phyloP scores from a whole-genome alignment of 2,797 vertebrate genomes.

The Nyctibius grandis region DNA sequence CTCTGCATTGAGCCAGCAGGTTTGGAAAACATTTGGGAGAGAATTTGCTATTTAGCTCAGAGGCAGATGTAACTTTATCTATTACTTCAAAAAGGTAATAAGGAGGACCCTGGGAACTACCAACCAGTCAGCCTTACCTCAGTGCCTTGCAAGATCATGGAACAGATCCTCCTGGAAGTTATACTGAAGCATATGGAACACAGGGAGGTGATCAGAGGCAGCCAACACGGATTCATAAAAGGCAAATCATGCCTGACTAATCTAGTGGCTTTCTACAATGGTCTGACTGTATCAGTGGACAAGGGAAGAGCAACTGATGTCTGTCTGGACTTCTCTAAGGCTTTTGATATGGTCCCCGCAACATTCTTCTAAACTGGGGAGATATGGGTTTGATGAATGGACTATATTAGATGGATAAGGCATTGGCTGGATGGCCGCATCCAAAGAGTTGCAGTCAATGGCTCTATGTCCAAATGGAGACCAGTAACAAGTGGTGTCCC shows the following conservation, averaged over 20 bases:
- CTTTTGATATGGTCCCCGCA: neutral
- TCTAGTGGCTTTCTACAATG: neutral
- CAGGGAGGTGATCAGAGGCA: neutral
- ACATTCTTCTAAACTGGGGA: neutral
- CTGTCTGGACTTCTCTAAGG: neutral
- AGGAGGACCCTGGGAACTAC: neutral
- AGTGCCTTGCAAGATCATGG: neutral
- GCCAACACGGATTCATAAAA: neutral
- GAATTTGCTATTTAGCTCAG: neutral
- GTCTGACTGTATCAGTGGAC: neutral
- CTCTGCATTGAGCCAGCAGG: neutral
- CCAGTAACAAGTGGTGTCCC: neutral
- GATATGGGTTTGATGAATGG: neutral
- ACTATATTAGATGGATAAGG: neutral
- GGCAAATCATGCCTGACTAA: neutral
- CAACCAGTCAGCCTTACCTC: neutral
- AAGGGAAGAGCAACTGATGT: neutral
- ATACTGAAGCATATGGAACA: neutral
- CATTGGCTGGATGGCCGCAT: neutral
- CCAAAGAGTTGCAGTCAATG: neutral
- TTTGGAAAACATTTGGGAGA: neutral
- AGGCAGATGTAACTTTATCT: neutral
- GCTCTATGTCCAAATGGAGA: neutral
- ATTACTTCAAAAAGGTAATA: neutral
- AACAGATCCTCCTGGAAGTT: neutral